phyloP scores from a whole-genome alignment of 2,113 vertebrate genomes.

The Porphyrio hochstetteri region DNA sequence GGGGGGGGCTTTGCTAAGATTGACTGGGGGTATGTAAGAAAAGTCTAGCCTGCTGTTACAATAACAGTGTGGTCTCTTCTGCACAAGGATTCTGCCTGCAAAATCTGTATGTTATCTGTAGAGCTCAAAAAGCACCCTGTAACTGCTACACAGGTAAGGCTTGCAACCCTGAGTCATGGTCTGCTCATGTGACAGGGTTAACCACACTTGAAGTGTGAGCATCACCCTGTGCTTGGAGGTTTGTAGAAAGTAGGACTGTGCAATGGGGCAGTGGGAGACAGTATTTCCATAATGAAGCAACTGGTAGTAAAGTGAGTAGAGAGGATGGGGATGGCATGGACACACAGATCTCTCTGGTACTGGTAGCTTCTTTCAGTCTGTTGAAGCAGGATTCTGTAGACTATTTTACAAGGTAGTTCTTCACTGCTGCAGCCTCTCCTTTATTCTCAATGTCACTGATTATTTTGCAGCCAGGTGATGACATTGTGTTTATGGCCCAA shows the following conservation, averaged over 20 bases:
- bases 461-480: slow-evolving; percentile 85
- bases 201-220: not conserved
- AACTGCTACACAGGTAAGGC: not conserved
- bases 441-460: not conserved
- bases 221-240: not conserved
- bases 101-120: not conserved
- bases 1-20: not conserved
- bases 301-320: not conserved
- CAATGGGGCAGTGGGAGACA: not conserved
- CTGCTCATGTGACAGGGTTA: not conserved
- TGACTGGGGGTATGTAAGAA: accelerated
- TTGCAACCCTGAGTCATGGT: not conserved
- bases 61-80: not conserved
- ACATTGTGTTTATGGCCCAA: slow-evolving; percentile 92
- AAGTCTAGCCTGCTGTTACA: not conserved
- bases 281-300: not conserved
- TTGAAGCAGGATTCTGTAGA: not conserved
- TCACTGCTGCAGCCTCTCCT: not conserved
- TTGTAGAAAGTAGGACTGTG: not conserved
- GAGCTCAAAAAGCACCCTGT: not conserved
- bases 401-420: not conserved
- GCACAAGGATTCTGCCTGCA: not conserved
- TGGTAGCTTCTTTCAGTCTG: not conserved
- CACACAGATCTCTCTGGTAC: not conserved
- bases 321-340: too few relatives aligned